A percentile compares a stretch with the other conserved stretches of the same genome.
phyloP scores from a whole-genome alignment of 2,113 vertebrate species.

The Leucoraja erinaceus region DNA sequence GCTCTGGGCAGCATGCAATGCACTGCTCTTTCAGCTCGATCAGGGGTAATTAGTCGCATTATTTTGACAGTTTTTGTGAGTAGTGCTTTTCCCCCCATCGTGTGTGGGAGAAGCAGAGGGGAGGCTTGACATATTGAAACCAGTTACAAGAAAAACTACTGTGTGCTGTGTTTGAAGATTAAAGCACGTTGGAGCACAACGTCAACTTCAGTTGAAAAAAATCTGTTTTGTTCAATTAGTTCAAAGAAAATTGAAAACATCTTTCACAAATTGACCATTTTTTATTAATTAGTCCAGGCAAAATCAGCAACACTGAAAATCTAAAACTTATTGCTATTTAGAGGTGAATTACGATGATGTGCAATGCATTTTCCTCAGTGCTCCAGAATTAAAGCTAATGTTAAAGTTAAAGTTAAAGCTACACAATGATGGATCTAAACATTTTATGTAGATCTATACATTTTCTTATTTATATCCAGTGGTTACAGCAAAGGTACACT shows the following conservation, averaged over 20 bases:
- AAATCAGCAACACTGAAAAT: not conserved
- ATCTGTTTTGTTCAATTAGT: slow-evolving; percentile 7
- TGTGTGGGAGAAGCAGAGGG: slow-evolving; percentile 42
- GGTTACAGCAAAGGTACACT: not conserved
- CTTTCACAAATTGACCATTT: not conserved
- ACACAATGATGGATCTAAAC: not conserved
- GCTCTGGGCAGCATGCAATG: slow-evolving; percentile 60
- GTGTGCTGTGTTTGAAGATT: slow-evolving; percentile 29
- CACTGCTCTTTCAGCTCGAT: slow-evolving; percentile 67
- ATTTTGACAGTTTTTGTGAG: slow-evolving; percentile 71
- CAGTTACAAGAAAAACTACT: slow-evolving; percentile 24
- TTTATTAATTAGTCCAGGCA: not conserved
- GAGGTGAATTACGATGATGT: not conserved
- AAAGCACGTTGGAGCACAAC: not conserved
- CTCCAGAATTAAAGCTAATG: not conserved
- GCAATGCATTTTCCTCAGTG: not conserved
- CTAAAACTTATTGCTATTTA: not conserved
- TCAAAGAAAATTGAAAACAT: slow-evolving; percentile 12
- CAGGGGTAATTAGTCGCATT: slow-evolving; percentile 72
- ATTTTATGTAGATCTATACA: not conserved
- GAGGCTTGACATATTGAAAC: slow-evolving; percentile 21
- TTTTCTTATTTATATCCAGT: not conserved
- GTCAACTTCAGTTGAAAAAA: slow-evolving; percentile 24
- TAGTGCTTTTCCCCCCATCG: slow-evolving; percentile 47
- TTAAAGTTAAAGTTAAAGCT: not conserved